Percentiles rank a stretch among this genome's conserved stretches.
Evolutionary conservation across 2,797 vertebrate species (phyloP).

Genomic region (Hydrolagus colliei): DNA sequence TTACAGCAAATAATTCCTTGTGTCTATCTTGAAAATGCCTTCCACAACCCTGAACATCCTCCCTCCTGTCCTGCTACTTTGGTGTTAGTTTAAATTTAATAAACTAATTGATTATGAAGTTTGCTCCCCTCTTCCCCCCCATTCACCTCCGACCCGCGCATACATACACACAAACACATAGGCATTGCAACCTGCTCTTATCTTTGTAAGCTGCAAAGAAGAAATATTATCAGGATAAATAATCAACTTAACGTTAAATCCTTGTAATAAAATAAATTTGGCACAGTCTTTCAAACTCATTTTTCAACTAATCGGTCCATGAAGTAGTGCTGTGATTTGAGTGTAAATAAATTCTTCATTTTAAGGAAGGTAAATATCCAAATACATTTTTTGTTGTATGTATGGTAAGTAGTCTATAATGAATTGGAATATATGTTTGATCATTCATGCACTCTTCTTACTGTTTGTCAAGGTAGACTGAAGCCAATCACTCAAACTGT

Average conservation of each 20-base stretch:
- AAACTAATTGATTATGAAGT: not conserved
- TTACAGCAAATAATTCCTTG: no score
- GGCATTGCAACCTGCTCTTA: not conserved
- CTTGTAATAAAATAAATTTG: not conserved
- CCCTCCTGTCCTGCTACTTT: no score
- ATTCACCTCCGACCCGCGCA: no score
- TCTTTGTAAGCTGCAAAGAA: not conserved
- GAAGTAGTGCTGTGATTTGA: not conserved
- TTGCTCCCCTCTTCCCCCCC: no score
- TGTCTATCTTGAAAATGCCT: no score
- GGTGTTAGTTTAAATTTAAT: not conserved
- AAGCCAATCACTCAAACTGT: not conserved
- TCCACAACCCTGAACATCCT: no score
- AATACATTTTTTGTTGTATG: not conserved
- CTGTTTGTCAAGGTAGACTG: not conserved
- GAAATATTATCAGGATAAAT: not conserved
- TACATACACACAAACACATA: not conserved
- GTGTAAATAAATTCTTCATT: not conserved
- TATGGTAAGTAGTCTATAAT: not conserved
- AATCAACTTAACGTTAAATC: not conserved
- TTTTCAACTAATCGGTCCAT: not conserved
- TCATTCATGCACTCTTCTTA: not conserved
- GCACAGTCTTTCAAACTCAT: not conserved
- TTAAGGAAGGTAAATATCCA: not conserved
- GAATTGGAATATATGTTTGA: not conserved